Percentiles rank a stretch among this genome's conserved stretches.
These are phyloP conservation scores for Sympetrum striolatum DNA, from an alignment of 2,888 invertebrate genomes.

Conservation along the genomic window DNA sequence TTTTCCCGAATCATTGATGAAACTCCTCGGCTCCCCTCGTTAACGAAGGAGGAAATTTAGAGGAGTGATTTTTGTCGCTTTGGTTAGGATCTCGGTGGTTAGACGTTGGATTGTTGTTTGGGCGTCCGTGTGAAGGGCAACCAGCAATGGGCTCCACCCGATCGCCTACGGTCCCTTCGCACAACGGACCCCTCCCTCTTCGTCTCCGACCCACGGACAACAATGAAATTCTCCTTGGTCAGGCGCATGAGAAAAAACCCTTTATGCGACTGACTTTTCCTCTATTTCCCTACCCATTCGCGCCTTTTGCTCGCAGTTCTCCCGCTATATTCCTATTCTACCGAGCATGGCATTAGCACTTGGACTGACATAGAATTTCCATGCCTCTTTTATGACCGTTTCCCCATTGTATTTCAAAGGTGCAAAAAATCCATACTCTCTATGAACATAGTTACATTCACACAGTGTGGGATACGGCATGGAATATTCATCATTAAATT, in stretches of 20 bases:
- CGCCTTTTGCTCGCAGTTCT: neutral
- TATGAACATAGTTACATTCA: too few relatives aligned
- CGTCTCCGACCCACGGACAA: neutral
- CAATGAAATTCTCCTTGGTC: constrained; percentile 5
- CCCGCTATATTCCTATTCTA: neutral
- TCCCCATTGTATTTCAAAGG: too few relatives aligned
- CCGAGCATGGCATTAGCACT: neutral
- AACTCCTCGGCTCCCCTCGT: neutral
- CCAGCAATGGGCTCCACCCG: neutral
- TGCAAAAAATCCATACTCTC: too few relatives aligned
- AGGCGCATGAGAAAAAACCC: neutral
- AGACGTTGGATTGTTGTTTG: neutral
- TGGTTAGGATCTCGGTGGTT: neutral
- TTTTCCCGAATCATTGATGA: neutral
- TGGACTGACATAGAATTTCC: too few relatives aligned
- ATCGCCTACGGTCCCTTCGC: neutral
- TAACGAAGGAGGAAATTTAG: neutral
- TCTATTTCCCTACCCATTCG: neutral
- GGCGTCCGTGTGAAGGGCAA: neutral
- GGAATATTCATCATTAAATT: too few relatives aligned
- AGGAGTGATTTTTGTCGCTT: neutral
- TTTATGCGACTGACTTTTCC: neutral
- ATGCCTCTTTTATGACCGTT: too few relatives aligned
- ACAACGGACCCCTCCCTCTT: neutral
- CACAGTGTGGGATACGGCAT: too few relatives aligned